These are phyloP conservation scores for Uloborus diversus DNA, from an alignment of 1,140 invertebrate species.

Conservation along the genomic window DNA sequence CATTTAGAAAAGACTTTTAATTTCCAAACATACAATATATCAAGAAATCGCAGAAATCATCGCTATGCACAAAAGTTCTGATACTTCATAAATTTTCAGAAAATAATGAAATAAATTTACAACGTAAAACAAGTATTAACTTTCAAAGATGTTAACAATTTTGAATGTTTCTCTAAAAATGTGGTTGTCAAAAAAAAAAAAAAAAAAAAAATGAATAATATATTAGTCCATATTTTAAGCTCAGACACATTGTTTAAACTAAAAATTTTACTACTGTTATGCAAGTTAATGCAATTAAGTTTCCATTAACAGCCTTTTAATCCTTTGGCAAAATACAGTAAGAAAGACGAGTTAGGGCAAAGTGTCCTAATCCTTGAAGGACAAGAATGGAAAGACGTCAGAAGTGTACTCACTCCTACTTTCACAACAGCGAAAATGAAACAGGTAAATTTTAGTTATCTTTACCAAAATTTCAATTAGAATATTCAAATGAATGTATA, in stretches of 20 bases:
- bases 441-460: conserved; percentile 50
- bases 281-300: background rate
- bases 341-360: background rate
- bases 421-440: conserved; percentile 69
- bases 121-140: background rate
- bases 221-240: background rate
- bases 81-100: too few species aligned
- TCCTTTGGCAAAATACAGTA: background rate
- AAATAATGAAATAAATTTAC: too few species aligned
- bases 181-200: background rate
- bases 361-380: conserved; percentile 19
- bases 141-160: background rate
- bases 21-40: too few species aligned
- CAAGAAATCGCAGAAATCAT: too few species aligned
- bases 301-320: conserved; percentile 15
- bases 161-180: background rate
- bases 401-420: conserved; percentile 69
- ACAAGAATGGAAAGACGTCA: conserved; percentile 68
- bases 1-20: too few species aligned
- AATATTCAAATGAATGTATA: background rate
- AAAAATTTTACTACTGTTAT: background rate
- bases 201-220: background rate
- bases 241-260: background rate
- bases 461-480: background rate
- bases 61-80: too few species aligned